Conservation (phyloP, 1,140 invertebrate genomes). For the Papilio dardanus region DNA sequence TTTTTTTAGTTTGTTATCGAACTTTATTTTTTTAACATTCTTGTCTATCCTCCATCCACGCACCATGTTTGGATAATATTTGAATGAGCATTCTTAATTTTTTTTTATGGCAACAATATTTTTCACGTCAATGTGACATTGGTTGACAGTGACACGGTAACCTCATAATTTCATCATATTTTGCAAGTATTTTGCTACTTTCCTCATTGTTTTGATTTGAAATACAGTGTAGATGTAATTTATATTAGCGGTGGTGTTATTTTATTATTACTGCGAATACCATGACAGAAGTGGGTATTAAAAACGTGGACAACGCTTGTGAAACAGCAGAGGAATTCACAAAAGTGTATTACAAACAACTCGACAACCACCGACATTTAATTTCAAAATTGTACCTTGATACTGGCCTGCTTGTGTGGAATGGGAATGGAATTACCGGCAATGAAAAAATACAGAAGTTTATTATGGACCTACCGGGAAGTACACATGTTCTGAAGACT, state of each 20-base stretch:
- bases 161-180: not conserved
- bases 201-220: slow-evolving; percentile 4
- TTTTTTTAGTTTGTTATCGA: too few species aligned
- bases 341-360: slow-evolving; percentile 91
- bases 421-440: slow-evolving; percentile 90
- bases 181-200: not conserved
- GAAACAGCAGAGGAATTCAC: slow-evolving; percentile 91
- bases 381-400: slow-evolving; percentile 91
- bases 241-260: not conserved
- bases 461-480: slow-evolving; percentile 87
- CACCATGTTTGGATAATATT: too few species aligned
- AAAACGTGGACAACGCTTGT: slow-evolving; percentile 89
- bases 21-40: too few species aligned
- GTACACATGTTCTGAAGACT: slow-evolving; percentile 87
- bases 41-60: too few species aligned
- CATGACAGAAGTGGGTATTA: slow-evolving; percentile 59
- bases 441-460: slow-evolving; percentile 91
- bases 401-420: slow-evolving; percentile 91
- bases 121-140: not conserved
- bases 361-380: slow-evolving; percentile 92
- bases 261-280: slow-evolving; percentile 41
- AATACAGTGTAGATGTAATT: not conserved
- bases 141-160: not conserved
- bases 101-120: too few species aligned
- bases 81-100: too few species aligned